phyloP scores from a whole-genome alignment of 2,113 vertebrate genomes.

The Cathartes aura region DNA sequence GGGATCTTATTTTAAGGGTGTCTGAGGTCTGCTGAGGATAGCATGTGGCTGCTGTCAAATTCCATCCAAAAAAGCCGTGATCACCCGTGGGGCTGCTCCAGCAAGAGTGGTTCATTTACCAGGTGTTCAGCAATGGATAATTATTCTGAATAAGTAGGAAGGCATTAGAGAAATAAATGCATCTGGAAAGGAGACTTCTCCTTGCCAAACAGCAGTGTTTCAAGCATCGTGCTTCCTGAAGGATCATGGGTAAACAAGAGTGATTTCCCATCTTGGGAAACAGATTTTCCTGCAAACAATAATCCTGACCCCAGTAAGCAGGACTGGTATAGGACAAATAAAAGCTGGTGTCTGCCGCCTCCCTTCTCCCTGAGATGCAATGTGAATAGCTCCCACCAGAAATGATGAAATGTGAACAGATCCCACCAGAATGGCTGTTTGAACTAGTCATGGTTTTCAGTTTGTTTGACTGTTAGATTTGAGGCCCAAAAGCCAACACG shows the following conservation, averaged over 20 bases:
- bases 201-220: not conserved
- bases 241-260: not conserved
- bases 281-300: not conserved
- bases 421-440: not conserved
- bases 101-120: not conserved
- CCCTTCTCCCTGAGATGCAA: not conserved
- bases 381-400: not conserved
- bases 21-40: not conserved
- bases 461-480: not conserved
- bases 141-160: not conserved
- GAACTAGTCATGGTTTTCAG: not conserved
- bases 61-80: not conserved
- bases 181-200: not conserved
- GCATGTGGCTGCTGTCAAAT: not conserved
- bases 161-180: not conserved
- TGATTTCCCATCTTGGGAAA: not conserved
- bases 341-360: not conserved
- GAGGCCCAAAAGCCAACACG: not conserved
- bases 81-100: not conserved
- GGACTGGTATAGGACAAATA: not conserved
- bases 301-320: not conserved
- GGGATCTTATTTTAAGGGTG: not conserved
- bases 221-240: fast-evolving
- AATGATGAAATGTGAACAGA: not conserved
- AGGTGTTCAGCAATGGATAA: not conserved